Evolutionary conservation across 2,888 invertebrate genomes (phyloP), one percentile per base, ranked within the genome.

Genomic region (Heliconius charithonia): DNA sequence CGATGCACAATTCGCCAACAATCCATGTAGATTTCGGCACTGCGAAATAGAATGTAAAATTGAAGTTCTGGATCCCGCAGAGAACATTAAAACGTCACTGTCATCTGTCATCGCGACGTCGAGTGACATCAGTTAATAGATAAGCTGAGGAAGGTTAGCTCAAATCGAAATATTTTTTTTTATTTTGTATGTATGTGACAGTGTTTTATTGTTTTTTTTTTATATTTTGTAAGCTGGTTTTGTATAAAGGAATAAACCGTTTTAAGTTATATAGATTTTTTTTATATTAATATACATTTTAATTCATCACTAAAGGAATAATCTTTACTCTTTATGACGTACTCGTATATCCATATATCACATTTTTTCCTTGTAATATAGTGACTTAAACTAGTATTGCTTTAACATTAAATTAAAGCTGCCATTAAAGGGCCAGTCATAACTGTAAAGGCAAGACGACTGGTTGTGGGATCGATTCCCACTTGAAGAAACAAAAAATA

Each of bases 71-170:
- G 76, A 62, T 65, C 70, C 67, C 70, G 32, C 65, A 78, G 75
- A 80, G 77, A 65, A 74, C 78, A 75, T 81, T 80, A 81, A 80
- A 63, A 76, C 78, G 79, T 80, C 81, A 76, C 70, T 62, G 73
- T 66, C 76, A 67, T 75, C 62, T 78, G 74, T 78, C 80, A 81
- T 78, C 78, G 69, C 41, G 16, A 76, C 65, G 51, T 80, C 65
- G 65, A 78, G 70, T 70, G 78, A 75, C 70, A 37, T 78, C 51
- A 76, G 76, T 76, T 81, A 75, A 78, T 73, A 51, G 66, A 74
- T 63, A 25, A 74, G 71, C 63, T 27, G 73, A 74, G 73, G 73
- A 62, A 74, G 59, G 37, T 74, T 74, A 74, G 37, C 37, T 37
- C 41, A 62, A 62, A 41, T 74, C 62, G 63, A 9, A 25, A 9